phyloP scores from a whole-genome alignment of 2,797 vertebrate genomes.

The Percopsis omiscomaycus region DNA sequence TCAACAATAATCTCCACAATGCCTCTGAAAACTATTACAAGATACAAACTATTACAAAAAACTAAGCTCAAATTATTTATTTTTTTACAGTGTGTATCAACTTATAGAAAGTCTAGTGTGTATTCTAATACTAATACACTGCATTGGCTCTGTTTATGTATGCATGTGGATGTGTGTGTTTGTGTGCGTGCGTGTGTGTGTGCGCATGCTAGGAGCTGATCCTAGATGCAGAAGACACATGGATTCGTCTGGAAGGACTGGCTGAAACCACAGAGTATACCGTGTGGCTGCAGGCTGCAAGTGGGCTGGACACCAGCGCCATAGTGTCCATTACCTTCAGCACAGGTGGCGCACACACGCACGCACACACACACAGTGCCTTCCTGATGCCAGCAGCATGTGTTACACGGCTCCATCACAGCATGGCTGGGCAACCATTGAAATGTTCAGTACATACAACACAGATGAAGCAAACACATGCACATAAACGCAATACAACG shows the following conservation, averaged over 20 bases:
- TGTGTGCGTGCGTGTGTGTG: slow-evolving; percentile 10
- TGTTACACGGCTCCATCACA: neutral
- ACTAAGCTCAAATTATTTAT: no score
- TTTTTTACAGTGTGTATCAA: no score
- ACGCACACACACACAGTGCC: neutral
- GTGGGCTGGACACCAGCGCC: slow-evolving; percentile 82
- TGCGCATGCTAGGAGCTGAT: slow-evolving; percentile 86
- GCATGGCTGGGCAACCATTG: no score
- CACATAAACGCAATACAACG: no score
- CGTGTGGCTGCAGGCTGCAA: slow-evolving; percentile 88
- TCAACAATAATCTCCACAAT: slow-evolving; percentile 12
- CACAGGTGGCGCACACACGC: slow-evolving; percentile 79
- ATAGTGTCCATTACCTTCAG: slow-evolving; percentile 86
- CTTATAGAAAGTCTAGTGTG: no score
- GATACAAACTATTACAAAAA: no score
- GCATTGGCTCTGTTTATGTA: neutral
- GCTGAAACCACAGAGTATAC: slow-evolving; percentile 91
- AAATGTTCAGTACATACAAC: no score
- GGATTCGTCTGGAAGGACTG: slow-evolving; percentile 95
- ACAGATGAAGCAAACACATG: no score
- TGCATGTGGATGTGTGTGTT: slow-evolving; percentile 1
- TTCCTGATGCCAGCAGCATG: neutral
- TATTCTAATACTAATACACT: no score
- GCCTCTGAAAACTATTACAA: neutral
- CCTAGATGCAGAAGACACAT: slow-evolving; percentile 94